Conservation (phyloP, 2,113 vertebrate species). For the Muscicapa adusta region DNA sequence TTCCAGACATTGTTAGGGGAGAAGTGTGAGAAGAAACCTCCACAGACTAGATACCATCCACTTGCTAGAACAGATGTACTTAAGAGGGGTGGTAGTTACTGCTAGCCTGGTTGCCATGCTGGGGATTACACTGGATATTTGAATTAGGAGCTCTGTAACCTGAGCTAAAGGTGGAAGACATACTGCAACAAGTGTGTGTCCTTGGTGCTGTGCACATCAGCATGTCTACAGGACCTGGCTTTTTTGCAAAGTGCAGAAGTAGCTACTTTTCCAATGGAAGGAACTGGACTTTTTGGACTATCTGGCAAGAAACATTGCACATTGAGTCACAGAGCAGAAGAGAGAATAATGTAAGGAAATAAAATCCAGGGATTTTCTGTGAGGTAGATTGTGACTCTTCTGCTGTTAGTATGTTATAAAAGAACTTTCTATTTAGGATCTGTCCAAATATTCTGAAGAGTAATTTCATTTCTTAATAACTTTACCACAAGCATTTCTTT, state of each 20-base stretch:
- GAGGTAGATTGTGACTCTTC: background rate
- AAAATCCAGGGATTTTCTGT: background rate
- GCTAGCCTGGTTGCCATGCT: background rate
- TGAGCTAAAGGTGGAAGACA: background rate
- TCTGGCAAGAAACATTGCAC: background rate
- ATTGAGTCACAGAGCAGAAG: background rate
- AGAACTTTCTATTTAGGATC: background rate
- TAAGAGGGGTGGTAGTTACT: background rate
- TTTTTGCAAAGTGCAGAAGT: background rate
- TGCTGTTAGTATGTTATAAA: background rate
- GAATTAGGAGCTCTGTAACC: background rate
- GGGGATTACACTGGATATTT: background rate
- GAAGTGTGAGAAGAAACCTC: background rate
- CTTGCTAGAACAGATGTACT: background rate
- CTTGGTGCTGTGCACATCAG: rapidly evolving
- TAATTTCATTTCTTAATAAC: background rate
- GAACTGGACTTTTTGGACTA: background rate
- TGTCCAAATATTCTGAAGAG: background rate
- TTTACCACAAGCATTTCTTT: background rate
- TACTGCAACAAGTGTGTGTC: rapidly evolving
- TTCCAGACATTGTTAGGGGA: background rate
- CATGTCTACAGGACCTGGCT: background rate
- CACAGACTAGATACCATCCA: no score
- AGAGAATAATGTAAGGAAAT: background rate
- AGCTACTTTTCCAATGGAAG: background rate